Base-by-base conservation (phyloP, 2,113 vertebrate species). In the Bettongia penicillata region DNA sequence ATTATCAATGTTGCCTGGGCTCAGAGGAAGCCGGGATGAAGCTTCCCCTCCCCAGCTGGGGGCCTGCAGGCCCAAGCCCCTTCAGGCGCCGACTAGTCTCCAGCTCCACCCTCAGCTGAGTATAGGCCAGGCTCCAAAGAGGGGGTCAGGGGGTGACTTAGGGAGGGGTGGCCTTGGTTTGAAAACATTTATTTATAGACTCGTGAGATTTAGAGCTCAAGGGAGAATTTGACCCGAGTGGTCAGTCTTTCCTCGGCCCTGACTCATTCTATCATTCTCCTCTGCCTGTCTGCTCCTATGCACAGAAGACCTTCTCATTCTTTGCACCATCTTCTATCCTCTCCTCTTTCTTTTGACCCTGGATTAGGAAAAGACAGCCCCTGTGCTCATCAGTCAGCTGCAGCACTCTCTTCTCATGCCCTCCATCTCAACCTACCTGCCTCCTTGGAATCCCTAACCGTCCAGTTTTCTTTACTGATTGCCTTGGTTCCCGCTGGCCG, bases 321-420 rank as follows among this genome's bases (percentile, higher is more conserved):
- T 14, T 12, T 51, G 8, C 12, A 4, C 14, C 16, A 19, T n/a
- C 61, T 0, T 0, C 1, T 37, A 8, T 22, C n/a, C n/a, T 84
- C 37, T 68, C 26, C 53, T 55, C 68, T 43, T 8, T 68, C 31
- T 37, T 37, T 16, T 37, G 31, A n/a, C 31, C 11, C 37, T 8
- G 37, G 16, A 0, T 19, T 7, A n/a, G 68, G 68, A 43, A 77
- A 77, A 19, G 16, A 37, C 37, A 68, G 55, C 55, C 55, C 55
- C 25, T 28, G 2, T 7, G 25, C 55, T 28, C 26, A 4, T 31
- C 28, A 14, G 57, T 43, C 68, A 84, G 7, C 68, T 19, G 6
- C 16, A 8, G 22, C 5, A 1, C 37, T 10, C 26, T 8, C 55
- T 37, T 3, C 31, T 16, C 12, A 0, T 37, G 31, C 12, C 57